Evolutionary conservation across 2,888 invertebrate genomes (phyloP), one percentile per base, ranked within the genome.

Genomic region (Agrochola macilenta): DNA sequence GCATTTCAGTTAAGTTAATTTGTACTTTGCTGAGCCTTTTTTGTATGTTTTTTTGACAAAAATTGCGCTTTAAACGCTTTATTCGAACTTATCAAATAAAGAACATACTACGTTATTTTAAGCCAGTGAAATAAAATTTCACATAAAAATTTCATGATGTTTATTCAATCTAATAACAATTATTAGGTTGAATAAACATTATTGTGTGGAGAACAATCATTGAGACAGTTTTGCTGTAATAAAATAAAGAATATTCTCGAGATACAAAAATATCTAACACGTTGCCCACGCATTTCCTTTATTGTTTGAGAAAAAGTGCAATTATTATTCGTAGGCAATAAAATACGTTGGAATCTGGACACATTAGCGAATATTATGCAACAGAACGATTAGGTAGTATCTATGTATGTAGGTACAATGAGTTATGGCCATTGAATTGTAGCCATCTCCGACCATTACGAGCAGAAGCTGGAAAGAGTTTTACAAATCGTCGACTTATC

Each of bases 401-500:
- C 4, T 52, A 4, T 9, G 14, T 68, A 9, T 8, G 14, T 57
- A 60, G 5, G 4, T 20, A 54, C 26, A 80, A 54, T 43, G 11
- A 70, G 39, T 39, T 52, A 54, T 35, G 57, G 23, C 49, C 46
- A 82, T 69, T 78, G 81, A 78, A 61, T 4, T 65, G 43, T 43
- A 65, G 72, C 72, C 78, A 82, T 78, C 61, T 30, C 58, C 26
- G 5, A 68, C 46, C 23, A 39, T 39, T 57, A 20, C n/a, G n/a
- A 60, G 30, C 23, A 61, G 17, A 46, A 49, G n/a, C 14, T 30
- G 35, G 39, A 17, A 58, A 30, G 52, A 30, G 5, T 66, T 77
- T 77, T 26, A 74, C 61, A 79, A 83, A 79, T 79, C 61, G n/a
- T 43, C 35, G n/a, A 63, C 35, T 58, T 74, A 70, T 74, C 74